Conservation (phyloP, 2,888 invertebrate genomes). For the Lamproptera curius region DNA sequence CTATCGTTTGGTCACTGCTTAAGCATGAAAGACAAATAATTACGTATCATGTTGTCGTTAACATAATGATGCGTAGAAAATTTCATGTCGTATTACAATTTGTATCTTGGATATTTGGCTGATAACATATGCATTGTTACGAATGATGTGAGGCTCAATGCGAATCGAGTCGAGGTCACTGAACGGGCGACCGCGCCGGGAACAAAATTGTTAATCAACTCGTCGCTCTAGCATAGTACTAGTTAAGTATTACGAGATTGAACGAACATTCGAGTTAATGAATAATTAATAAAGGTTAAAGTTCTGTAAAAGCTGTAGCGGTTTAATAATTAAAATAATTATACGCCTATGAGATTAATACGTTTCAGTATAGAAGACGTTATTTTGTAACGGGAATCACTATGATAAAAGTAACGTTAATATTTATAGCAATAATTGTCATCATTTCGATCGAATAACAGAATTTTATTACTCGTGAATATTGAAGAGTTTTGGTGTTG, state of each 20-base stretch:
- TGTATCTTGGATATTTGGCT: not conserved
- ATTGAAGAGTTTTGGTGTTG: conserved; percentile 1
- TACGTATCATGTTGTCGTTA: too few relatives aligned
- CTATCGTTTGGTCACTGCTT: too few relatives aligned
- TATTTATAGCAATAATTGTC: conserved; percentile 23
- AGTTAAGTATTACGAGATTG: conserved; percentile 52
- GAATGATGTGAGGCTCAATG: not conserved
- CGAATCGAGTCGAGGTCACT: not conserved
- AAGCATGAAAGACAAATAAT: too few relatives aligned
- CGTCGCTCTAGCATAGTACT: conserved; percentile 52
- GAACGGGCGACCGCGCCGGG: conserved; percentile 49
- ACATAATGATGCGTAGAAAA: too few relatives aligned
- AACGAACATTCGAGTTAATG: conserved; percentile 54
- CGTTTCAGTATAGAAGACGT: conserved; percentile 14
- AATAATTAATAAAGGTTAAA: conserved; percentile 43
- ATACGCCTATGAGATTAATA: conserved; percentile 23
- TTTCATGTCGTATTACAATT: too few relatives aligned
- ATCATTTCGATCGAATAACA: conserved; percentile 5
- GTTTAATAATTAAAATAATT: conserved; percentile 45
- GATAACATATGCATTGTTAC: conserved; percentile 1
- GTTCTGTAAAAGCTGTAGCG: conserved; percentile 54
- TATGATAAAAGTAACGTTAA: conserved; percentile 7
- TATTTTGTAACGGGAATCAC: conserved; percentile 3
- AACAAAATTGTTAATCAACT: conserved; percentile 58
- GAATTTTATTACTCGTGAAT: not conserved